Percentiles rank a stretch among this genome's conserved stretches.
Evolutionary conservation across 2,797 vertebrate species (phyloP).

Genomic region (Caiman crocodilus): DNA sequence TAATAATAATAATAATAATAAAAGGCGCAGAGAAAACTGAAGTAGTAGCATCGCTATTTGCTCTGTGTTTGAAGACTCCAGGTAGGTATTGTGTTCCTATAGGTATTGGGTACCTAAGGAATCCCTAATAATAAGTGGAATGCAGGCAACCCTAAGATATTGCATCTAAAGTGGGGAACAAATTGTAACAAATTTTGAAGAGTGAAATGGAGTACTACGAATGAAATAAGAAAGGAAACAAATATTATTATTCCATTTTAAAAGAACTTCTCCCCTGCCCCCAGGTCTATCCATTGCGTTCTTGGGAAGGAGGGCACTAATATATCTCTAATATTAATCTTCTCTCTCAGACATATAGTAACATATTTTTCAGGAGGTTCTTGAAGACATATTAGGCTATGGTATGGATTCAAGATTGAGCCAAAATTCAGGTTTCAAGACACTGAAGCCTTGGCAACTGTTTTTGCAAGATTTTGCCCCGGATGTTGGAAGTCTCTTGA

Average conservation of each 20-base stretch:
- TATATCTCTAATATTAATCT: too few species aligned
- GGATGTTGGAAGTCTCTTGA: slow-evolving; percentile 56
- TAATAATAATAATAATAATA: slow-evolving; percentile 43
- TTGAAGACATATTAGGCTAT: not conserved
- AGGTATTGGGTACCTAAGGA: slow-evolving; percentile 49
- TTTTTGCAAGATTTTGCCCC: slow-evolving; percentile 66
- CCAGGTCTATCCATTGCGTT: not conserved
- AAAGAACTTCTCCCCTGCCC: not conserved
- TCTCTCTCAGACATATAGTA: not conserved
- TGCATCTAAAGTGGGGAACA: not conserved
- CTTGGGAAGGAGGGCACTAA: too few species aligned
- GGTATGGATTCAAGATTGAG: slow-evolving; percentile 52
- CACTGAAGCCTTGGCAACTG: slow-evolving; percentile 53
- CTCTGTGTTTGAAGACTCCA: slow-evolving; percentile 47
- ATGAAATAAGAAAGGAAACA: slow-evolving; percentile 21
- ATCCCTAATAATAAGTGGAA: slow-evolving; percentile 36
- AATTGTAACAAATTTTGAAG: slow-evolving; percentile 1
- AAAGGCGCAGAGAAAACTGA: slow-evolving; percentile 59
- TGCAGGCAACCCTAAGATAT: not conserved
- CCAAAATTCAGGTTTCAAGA: slow-evolving; percentile 54
- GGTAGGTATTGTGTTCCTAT: not conserved
- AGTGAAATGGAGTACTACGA: not conserved
- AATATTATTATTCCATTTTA: not conserved
- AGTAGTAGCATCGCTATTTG: slow-evolving; percentile 34
- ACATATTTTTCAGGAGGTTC: slow-evolving; percentile 28